Evolutionary conservation across 2,888 invertebrate species (phyloP), one percentile per base, ranked within the genome.

Genomic region (Drosophila borealis): DNA sequence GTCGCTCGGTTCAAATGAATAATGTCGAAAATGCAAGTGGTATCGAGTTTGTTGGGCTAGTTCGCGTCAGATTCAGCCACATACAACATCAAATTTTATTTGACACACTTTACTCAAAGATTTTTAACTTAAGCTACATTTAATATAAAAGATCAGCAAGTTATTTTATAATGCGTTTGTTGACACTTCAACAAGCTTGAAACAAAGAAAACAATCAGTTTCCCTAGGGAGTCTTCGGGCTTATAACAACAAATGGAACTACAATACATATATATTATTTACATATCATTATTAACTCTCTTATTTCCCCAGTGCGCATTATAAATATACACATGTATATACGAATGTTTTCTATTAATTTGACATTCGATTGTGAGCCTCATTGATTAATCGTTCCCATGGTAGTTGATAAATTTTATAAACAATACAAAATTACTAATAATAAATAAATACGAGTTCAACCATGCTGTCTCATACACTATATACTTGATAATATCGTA

Each of bases 301-400:
- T 4, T 6, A 33, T 25, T 51, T 51, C 74, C 59, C 74, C 17
- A 34, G 68, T 9, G 73, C 9, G 10, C n/a, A 56, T 11, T 70
- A 42, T 33, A 49, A 13, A 42, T 19, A 36, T 6, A 4, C 42
- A 37, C 13, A 34, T 55, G 34, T 34, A 17, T 25, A 34, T 13
- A 34, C 19, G 41, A 42, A 39, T 19, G 65, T 59, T 25, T 17
- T 54, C 39, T 53, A 21, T 60, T 45, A 44, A 76, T 71, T 76
- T 63, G 67, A 71, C 73, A 63, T 71, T 71, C 62, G 63, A 68
- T 73, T 51, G 63, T 59, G 62, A 50, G 67, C 48, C 41, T 14
- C 45, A 57, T 71, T 75, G 75, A 75, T 77, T 77, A 68, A 75
- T 75, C 44, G 73, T 5, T 64, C 78, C 77, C 73, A 37, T 37